Evolutionary conservation across 2,113 vertebrate genomes (phyloP).

Genomic region (Trachemys scripta): DNA sequence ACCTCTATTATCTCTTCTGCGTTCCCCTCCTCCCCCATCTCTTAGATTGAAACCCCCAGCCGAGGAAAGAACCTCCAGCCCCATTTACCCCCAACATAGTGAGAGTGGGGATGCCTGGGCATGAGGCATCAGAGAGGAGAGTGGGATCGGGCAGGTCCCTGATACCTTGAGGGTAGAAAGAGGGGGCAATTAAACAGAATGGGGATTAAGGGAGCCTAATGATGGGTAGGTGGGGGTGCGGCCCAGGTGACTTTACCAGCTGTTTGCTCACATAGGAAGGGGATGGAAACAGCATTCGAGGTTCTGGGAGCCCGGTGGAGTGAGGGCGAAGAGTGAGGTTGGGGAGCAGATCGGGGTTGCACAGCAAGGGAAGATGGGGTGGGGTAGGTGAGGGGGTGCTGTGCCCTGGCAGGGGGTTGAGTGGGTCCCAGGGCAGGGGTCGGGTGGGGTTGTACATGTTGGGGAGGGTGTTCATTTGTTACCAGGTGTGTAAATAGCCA

Average conservation of each 20-base stretch:
- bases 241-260: neutral
- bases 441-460: neutral
- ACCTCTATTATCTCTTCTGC: accelerated
- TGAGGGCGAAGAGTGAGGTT: neutral
- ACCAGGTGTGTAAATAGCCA: neutral
- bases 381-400: no score
- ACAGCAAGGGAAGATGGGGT: neutral
- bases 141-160: neutral
- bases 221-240: neutral
- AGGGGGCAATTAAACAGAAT: neutral
- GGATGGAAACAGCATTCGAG: neutral
- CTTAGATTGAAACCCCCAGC: neutral
- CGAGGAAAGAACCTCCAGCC: neutral
- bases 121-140: neutral
- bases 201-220: neutral
- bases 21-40: neutral
- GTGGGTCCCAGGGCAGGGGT: no score
- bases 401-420: no score
- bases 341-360: neutral
- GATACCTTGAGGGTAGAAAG: neutral
- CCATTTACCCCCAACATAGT: neutral
- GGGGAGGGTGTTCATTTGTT: neutral
- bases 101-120: neutral
- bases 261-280: neutral
- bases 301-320: neutral